A percentile compares a stretch with the other conserved stretches of the same genome.
Evolutionary conservation across 2,888 invertebrate genomes (phyloP).

Genomic region (Sphaerophoria rueppellii): DNA sequence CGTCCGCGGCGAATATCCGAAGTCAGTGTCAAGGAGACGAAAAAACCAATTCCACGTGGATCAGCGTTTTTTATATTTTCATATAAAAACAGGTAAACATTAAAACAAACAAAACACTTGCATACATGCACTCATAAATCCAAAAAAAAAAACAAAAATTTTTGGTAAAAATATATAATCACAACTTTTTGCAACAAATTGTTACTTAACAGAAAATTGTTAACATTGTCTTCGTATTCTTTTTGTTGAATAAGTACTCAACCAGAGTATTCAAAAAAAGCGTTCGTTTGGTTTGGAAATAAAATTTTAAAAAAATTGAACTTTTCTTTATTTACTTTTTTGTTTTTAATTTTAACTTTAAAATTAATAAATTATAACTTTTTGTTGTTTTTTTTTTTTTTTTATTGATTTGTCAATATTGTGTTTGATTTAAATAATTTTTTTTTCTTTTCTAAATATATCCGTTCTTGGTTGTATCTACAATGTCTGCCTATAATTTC

Average conservation of each 20-base stretch:
- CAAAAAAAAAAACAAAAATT: slow-evolving; percentile 82
- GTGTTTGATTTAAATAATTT: neutral
- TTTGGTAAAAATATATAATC: slow-evolving; percentile 48
- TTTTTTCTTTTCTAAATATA: too few relatives aligned
- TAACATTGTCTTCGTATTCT: slow-evolving; percentile 2
- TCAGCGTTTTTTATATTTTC: slow-evolving; percentile 97
- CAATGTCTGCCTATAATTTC: slow-evolving; percentile 43
- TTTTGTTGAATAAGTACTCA: neutral
- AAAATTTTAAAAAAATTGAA: slow-evolving; percentile 28
- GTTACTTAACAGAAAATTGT: slow-evolving; percentile 2
- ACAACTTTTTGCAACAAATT: slow-evolving; percentile 40
- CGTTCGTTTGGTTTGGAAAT: slow-evolving; percentile 66
- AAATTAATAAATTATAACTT: slow-evolving; percentile 19
- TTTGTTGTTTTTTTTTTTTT: slow-evolving; percentile 17
- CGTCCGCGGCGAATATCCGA: slow-evolving; percentile 94
- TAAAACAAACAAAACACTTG: slow-evolving; percentile 51
- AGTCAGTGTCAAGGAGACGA: slow-evolving; percentile 91
- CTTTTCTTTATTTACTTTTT: slow-evolving; percentile 42
- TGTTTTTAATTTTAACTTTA: slow-evolving; percentile 25
- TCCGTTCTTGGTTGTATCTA: slow-evolving; percentile 10
- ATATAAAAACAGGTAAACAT: slow-evolving; percentile 93
- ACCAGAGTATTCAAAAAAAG: slow-evolving; percentile 11
- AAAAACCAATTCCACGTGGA: slow-evolving; percentile 95
- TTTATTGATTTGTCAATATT: slow-evolving; percentile 50
- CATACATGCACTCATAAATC: slow-evolving; percentile 27